Evolutionary conservation across 2,888 invertebrate species (phyloP).

Genomic region (Ennomos quercinarius): DNA sequence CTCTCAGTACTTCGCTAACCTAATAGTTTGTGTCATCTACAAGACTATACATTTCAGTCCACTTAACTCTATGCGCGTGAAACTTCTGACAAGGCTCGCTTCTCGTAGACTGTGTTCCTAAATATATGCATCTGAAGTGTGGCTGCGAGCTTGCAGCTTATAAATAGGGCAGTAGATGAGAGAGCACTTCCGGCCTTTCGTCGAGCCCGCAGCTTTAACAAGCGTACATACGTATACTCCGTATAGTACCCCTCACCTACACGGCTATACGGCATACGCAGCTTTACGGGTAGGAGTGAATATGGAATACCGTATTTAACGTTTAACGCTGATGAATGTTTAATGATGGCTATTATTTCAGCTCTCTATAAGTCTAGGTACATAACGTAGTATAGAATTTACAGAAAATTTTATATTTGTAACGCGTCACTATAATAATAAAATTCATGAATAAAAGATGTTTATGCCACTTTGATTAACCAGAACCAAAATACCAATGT

Average conservation of each 20-base stretch:
- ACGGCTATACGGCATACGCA: neutral
- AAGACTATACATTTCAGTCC: no score
- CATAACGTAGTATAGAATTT: neutral
- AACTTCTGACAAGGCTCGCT: no score
- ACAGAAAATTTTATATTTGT: constrained; percentile 5
- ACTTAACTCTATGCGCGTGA: no score
- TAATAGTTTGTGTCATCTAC: no score
- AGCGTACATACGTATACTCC: neutral
- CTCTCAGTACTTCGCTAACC: no score
- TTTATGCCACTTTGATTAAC: no score
- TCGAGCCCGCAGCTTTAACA: constrained; percentile 55
- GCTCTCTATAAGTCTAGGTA: neutral
- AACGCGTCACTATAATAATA: neutral
- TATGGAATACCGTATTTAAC: constrained; percentile 5
- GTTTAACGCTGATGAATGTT: constrained; percentile 17
- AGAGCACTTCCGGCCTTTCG: constrained; percentile 67
- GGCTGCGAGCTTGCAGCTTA: constrained; percentile 41
- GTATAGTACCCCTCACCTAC: neutral
- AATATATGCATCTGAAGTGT: constrained; percentile 5
- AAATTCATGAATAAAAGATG: no score
- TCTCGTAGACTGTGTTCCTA: neutral
- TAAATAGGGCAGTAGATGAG: constrained; percentile 74
- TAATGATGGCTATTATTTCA: neutral
- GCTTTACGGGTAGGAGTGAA: neutral
- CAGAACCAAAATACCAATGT: no score